A percentile compares a stretch with the other conserved stretches of the same genome.
Evolutionary conservation across 1,140 invertebrate species (phyloP).

Genomic region (Lepeophtheirus salmonis): DNA sequence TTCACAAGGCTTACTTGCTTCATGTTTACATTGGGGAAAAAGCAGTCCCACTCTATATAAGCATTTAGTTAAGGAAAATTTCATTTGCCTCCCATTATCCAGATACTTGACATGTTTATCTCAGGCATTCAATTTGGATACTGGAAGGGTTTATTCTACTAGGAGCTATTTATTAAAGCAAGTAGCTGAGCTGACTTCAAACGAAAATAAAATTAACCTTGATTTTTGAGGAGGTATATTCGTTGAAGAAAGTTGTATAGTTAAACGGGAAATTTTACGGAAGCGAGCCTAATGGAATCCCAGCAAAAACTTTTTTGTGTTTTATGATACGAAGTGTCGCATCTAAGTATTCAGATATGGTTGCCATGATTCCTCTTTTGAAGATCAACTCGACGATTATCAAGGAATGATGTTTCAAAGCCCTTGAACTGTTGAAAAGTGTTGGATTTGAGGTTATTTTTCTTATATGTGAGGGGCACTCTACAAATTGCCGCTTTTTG

Average conservation of each 20-base stretch:
- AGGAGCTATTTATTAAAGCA: too few relatives aligned
- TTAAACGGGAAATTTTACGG: not conserved
- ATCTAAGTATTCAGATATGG: not conserved
- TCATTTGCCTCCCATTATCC: too few relatives aligned
- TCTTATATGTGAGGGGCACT: not conserved
- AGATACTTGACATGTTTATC: too few relatives aligned
- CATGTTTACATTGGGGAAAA: too few relatives aligned
- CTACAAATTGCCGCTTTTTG: not conserved
- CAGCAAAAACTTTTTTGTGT: not conserved
- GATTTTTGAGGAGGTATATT: not conserved
- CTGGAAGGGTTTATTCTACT: too few relatives aligned
- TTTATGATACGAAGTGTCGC: not conserved
- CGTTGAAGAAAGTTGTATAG: not conserved
- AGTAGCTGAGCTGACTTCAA: too few relatives aligned
- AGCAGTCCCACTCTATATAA: too few relatives aligned
- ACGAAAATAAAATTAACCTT: not conserved
- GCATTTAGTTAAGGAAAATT: too few relatives aligned
- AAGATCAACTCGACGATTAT: not conserved
- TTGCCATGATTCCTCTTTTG: not conserved
- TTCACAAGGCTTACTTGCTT: too few relatives aligned
- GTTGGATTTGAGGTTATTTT: not conserved
- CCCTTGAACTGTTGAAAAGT: not conserved
- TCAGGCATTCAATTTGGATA: too few relatives aligned
- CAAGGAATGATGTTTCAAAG: not conserved
- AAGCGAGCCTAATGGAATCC: not conserved